A percentile compares a stretch with the other conserved stretches of the same genome.
These are phyloP conservation scores for Nemapogon koenigi DNA, from an alignment of 2,888 invertebrate genomes.

Conservation along the genomic window DNA sequence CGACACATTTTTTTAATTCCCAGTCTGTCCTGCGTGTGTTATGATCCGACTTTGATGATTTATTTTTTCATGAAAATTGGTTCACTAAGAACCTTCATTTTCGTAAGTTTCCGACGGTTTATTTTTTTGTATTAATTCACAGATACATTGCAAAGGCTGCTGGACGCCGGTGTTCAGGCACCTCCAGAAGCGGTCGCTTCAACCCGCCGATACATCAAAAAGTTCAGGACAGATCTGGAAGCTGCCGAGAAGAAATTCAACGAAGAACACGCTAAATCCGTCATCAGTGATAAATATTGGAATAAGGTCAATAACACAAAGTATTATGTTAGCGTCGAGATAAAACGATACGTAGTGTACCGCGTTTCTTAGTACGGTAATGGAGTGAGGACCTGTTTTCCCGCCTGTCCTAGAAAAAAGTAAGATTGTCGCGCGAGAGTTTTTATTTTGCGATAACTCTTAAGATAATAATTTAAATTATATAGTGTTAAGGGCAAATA, in stretches of 20 bases:
- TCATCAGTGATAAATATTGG: slow-evolving; percentile 82
- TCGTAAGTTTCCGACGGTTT: background rate
- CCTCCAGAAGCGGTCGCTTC: slow-evolving; percentile 52
- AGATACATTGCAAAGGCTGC: slow-evolving; percentile 47
- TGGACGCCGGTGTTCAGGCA: slow-evolving; percentile 36
- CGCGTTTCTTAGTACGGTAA: background rate
- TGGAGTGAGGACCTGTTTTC: no score
- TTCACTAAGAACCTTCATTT: no score
- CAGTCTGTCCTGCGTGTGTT: no score
- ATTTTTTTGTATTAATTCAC: slow-evolving; percentile 11
- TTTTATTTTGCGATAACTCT: no score
- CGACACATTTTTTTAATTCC: background rate
- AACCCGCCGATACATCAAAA: slow-evolving; percentile 61
- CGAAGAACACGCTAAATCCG: slow-evolving; percentile 59
- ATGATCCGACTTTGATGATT: no score
- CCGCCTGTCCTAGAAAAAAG: no score
- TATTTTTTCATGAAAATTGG: no score
- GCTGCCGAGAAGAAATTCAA: slow-evolving; percentile 66
- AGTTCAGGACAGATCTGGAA: slow-evolving; percentile 63
- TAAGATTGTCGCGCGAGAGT: no score
- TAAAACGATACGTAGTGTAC: no score
- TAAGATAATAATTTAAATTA: no score
- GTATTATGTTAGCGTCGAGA: no score
- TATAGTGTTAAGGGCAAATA: no score
- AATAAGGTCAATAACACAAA: slow-evolving; percentile 67